These are phyloP conservation scores for fruit fly (Drosophila melanogaster) DNA, from an alignment of 1,140 invertebrate genomes.

Conservation along the genomic window DNA sequence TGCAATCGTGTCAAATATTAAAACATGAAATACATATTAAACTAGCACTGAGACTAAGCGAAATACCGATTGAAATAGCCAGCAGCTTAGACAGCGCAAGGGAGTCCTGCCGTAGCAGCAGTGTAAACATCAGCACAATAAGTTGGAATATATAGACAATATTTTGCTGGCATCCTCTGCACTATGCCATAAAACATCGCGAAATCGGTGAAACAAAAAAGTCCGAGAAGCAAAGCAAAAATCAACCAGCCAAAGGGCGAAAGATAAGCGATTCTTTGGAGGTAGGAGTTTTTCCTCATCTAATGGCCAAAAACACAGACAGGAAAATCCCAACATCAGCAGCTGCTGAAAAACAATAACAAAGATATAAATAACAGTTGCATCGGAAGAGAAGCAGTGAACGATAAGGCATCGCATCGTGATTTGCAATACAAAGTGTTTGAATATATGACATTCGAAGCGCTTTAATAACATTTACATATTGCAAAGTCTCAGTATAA, in stretches of 20 bases:
- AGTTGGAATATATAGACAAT: constrained; percentile 73
- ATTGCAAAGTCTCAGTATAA: no score
- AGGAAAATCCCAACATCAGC: constrained; percentile 30
- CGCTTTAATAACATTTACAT: constrained; percentile 15
- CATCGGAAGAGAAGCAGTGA: neutral
- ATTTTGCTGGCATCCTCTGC: constrained; percentile 13
- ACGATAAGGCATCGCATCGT: constrained; percentile 14
- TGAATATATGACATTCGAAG: constrained; percentile 21
- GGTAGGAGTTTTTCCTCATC: constrained; percentile 25
- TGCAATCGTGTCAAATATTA: constrained; percentile 82
- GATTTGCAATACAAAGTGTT: constrained; percentile 22
- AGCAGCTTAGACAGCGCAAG: constrained; percentile 34
- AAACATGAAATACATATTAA: constrained; percentile 84
- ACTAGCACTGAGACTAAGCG: constrained; percentile 42
- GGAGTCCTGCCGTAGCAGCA: constrained; percentile 10
- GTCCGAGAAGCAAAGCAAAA: neutral
- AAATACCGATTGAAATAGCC: constrained; percentile 33
- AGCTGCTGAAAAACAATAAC: constrained; percentile 54
- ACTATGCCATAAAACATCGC: constrained; percentile 27
- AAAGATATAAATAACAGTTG: constrained; percentile 43
- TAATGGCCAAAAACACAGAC: constrained; percentile 38
- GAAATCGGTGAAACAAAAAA: constrained; percentile 36
- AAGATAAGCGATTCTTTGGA: constrained; percentile 15
- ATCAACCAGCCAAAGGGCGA: constrained; percentile 21
- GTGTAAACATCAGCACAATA: constrained; percentile 75